Evolutionary conservation across 2,888 invertebrate species (phyloP).

Genomic region (Pinctada fucata): DNA sequence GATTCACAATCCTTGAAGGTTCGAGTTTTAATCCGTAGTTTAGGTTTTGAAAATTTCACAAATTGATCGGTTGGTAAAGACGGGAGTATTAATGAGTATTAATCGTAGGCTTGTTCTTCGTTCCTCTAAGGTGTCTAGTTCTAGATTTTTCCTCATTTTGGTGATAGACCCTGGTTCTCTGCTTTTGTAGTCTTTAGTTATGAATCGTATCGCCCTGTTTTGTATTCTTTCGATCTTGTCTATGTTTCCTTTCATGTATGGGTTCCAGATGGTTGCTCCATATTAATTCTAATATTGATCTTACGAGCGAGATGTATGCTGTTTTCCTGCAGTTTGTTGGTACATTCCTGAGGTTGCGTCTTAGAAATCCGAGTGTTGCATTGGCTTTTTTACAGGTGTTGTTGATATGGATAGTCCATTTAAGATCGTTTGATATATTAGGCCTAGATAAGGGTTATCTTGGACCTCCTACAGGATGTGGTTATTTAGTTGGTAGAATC

Average conservation of each 20-base stretch:
- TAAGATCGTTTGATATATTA: background rate
- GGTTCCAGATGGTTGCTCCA: constrained; percentile 17
- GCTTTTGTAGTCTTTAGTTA: constrained; percentile 20
- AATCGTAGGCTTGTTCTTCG: constrained; percentile 11
- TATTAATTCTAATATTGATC: constrained; percentile 13
- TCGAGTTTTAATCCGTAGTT: background rate
- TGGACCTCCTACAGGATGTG: constrained; percentile 3
- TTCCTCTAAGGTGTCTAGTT: constrained; percentile 25
- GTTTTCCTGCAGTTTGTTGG: constrained; percentile 23
- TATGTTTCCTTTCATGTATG: constrained; percentile 22
- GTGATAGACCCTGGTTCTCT: constrained; percentile 14
- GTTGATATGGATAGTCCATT: constrained; percentile 1
- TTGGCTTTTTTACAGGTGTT: constrained; percentile 3
- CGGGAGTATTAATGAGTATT: too few relatives aligned
- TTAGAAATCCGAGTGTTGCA: constrained; percentile 17
- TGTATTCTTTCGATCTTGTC: constrained; percentile 10
- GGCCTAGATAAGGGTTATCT: background rate
- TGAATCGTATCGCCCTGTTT: constrained; percentile 17
- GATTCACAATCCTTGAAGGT: background rate
- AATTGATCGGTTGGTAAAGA: background rate
- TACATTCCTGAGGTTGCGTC: constrained; percentile 21
- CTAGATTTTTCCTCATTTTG: constrained; percentile 5
- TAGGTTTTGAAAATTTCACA: background rate
- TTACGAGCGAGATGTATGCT: constrained; percentile 7
- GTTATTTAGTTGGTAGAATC: background rate